Evolutionary conservation across 1,140 invertebrate species (phyloP), one percentile per base, ranked within the genome.

Genomic region (Phymastichus coffea): DNA sequence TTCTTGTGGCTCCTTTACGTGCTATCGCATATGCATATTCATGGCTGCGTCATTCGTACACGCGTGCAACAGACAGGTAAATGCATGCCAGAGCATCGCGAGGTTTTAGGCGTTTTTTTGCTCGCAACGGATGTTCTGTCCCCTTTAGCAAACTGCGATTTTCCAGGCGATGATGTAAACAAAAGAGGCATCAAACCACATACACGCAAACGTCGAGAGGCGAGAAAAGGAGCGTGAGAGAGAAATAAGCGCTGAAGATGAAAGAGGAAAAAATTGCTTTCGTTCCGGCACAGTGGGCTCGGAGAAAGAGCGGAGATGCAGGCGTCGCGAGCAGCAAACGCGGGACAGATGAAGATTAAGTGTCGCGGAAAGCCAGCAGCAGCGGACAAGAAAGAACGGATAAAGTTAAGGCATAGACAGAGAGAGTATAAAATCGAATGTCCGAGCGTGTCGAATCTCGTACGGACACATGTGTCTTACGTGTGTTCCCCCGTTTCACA

Each of bases 321-420:
- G 28, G 25, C 51, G 25, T 53, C 17, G 15, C 49, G n/a, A 23
- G 28, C 12, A 55, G 41, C 19, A 55, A 44, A 35, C 41, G 53
- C 40, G 40, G 46, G 49, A 46, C 53, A 46, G 40, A 44, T 55
- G 41, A 55, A 44, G 53, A 55, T 55, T 55, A 44, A 55, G 40
- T 35, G 28, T 44, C 26, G 41, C 15, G 53, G 28, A 44, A 44
- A 55, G 30, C 46, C 20, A 12, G 28, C n/a, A 26, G 35, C 38
- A 52, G 40, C 38, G 17, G 35, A 25, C 15, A 25, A 10, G 28
- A 33, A 38, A 9, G 25, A 43, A n/a, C 10, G 17, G 26, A 37
- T 8, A 19, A 33, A 20, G 46, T 30, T 12, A 28, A 19, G 19
- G 22, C 19, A 37, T 14, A 49, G 47, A 33, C n/a, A 40, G 22